Evolutionary conservation across 1,140 invertebrate genomes (phyloP), one percentile per base, ranked within the genome.

Genomic region (Odontomachus brunneus): DNA sequence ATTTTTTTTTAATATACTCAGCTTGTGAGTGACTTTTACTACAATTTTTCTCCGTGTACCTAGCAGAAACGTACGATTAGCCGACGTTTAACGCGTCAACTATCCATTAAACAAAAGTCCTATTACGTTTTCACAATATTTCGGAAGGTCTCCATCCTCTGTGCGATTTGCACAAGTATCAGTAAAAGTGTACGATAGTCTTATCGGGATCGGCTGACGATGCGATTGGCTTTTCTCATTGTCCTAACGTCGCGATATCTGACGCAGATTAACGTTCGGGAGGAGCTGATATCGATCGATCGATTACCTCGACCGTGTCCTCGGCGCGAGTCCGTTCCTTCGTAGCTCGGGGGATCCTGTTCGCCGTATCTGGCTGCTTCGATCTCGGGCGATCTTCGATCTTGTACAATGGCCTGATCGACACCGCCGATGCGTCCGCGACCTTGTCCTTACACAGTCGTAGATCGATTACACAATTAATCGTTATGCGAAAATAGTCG

Each of bases 221-320:
- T n/a, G n/a, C n/a, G n/a, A n/a, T n/a, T n/a, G n/a, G n/a, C n/a
- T n/a, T n/a, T n/a, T n/a, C n/a, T n/a, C n/a, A 11, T 55, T 22
- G n/a, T 19, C 4, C 19, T 19, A 19, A 55, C n/a, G 3, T 55
- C n/a, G 19, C n/a, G 53, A 22, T 55, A 55, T 53, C n/a, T 53
- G 7, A 15, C 59, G 57, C 22, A 29, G n/a, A 55, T 12, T 4
- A 53, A 29, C 2, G 24, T 51, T 65, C 48, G 48, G 60, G 24
- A 4, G 14, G 24, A 59, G 26, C 17, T 33, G 26, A 5, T 44
- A 44, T 12, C 17, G 33, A 55, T 59, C 29, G 75, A 63, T 63
- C 82, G 82, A 33, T 80, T 59, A 66, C 75, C 74, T 78, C 82
- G 62, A 81, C 11, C 73, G 49, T 22, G n/a, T 80, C 74, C 12